phyloP scores from a whole-genome alignment of 1,140 invertebrate species.

The Conopomorpha cramerella region DNA sequence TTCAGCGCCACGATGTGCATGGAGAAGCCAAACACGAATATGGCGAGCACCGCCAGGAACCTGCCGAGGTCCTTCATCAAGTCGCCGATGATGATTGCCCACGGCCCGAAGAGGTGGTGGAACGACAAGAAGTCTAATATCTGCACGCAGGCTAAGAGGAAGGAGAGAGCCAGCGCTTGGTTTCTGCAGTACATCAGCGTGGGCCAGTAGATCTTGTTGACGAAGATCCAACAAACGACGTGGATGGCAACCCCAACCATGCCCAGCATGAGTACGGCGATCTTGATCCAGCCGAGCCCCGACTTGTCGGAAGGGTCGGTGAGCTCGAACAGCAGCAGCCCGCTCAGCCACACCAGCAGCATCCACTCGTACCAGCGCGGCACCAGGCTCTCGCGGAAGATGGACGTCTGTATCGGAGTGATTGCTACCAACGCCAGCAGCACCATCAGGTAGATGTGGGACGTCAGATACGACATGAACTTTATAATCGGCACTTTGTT shows the following conservation, averaged over 20 bases:
- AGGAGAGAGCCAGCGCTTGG: slow-evolving; percentile 93
- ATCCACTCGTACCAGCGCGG: slow-evolving; percentile 97
- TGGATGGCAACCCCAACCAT: slow-evolving; percentile 92
- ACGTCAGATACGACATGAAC: slow-evolving; percentile 98
- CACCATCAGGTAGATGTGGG: slow-evolving; percentile 96
- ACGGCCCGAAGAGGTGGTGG: slow-evolving; percentile 98
- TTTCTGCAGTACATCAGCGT: slow-evolving; percentile 91
- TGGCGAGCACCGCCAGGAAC: slow-evolving; percentile 94
- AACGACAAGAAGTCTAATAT: slow-evolving; percentile 97
- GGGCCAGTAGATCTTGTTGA: slow-evolving; percentile 75
- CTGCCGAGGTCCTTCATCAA: slow-evolving; percentile 90
- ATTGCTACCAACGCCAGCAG: slow-evolving; percentile 91
- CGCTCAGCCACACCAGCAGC: slow-evolving; percentile 93
- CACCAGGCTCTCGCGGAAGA: slow-evolving; percentile 72
- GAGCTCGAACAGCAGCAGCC: slow-evolving; percentile 92
- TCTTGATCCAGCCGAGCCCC: slow-evolving; percentile 90
- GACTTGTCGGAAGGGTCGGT: slow-evolving; percentile 96
- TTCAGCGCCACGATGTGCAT: slow-evolving; percentile 96
- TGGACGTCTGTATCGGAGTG: slow-evolving; percentile 80
- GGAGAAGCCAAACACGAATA: slow-evolving; percentile 98
- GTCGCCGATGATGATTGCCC: slow-evolving; percentile 92
- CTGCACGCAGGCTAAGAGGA: slow-evolving; percentile 95
- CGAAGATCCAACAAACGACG: slow-evolving; percentile 75
- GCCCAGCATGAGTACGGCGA: slow-evolving; percentile 90
- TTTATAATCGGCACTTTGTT: slow-evolving; percentile 98